Base-by-base conservation (phyloP, 2,888 invertebrate genomes). In the Dendrolimus pini region DNA sequence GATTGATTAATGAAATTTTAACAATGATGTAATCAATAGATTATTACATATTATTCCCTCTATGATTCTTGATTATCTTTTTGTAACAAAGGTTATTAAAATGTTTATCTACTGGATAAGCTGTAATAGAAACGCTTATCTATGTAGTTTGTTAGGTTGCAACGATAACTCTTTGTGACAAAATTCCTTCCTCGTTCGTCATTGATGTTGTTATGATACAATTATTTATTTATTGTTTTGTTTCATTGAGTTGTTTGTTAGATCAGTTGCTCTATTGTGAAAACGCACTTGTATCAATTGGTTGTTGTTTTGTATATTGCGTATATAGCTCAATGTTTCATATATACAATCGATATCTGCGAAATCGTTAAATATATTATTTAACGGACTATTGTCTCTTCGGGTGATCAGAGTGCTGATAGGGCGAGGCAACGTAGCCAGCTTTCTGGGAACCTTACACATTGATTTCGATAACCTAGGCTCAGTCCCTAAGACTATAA, bases 111-210 rank as follows among this genome's bases (percentile, higher is more conserved):
- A 9, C 6, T 47, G 47, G 47, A 47, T 47, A 47, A 47, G 12
- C 47, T 47, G 12, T 30, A 30, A 47, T 47, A 10, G 47, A 9
- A 47, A 47, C 12, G 9, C 12, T 47, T 47, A 12, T 47, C 12
- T 10, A 9, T 9, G 12, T 47, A 47, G 12, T 10, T 12, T 47
- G 12, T 9, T 47, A 47, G 47, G 47, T 47, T 47, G 18, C 55
- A 41, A 12, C n/a, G 41, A 57, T 41, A 41, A 58, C 7, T 59
- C 14, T 61, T 62, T 61, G 52, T 58, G 52, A 58, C 47, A 30
- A 30, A 30, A 10, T 57, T 42, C 18, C 47, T 12, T 47, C 47
- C 47, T 47, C 12, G 9, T 47, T 47, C 47, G 47, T 47, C 47
- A 47, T 47, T 10, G 47, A 47, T 47, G 2, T 54, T 54, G 54